These are phyloP conservation scores for Trogon surrucura DNA, from an alignment of 2,113 vertebrate genomes.

Conservation along the genomic window DNA sequence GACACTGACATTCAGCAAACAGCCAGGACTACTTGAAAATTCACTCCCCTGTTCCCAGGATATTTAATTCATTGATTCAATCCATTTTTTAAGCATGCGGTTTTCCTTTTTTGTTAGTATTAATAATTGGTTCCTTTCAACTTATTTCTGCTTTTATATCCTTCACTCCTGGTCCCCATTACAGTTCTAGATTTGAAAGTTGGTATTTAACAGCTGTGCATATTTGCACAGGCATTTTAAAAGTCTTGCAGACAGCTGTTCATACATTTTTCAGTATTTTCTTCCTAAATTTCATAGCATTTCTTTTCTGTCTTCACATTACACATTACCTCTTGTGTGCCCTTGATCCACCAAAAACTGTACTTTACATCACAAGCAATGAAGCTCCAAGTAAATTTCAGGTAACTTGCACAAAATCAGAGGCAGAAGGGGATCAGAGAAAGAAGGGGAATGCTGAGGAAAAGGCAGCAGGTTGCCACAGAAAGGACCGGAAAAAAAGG, in stretches of 20 bases:
- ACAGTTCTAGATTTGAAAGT: neutral
- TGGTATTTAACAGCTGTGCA: neutral
- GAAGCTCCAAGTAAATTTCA: neutral
- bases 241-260: neutral
- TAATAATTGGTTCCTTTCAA: neutral
- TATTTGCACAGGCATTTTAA: neutral
- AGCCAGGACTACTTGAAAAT: neutral
- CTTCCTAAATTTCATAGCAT: neutral
- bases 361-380: neutral
- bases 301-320: neutral
- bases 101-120: neutral
- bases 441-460: neutral
- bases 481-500: neutral
- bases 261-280: neutral
- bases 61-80: neutral
- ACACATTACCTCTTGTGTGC: neutral
- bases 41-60: neutral
- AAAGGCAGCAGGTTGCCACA: neutral
- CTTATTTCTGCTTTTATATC: neutral
- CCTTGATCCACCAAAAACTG: neutral
- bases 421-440: neutral
- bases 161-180: neutral
- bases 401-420: neutral
- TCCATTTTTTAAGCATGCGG: neutral
- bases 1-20: neutral